These are phyloP conservation scores for Lepilemur septentrionalis DNA, from an alignment of 2,797 vertebrate species.

Conservation along the genomic window DNA sequence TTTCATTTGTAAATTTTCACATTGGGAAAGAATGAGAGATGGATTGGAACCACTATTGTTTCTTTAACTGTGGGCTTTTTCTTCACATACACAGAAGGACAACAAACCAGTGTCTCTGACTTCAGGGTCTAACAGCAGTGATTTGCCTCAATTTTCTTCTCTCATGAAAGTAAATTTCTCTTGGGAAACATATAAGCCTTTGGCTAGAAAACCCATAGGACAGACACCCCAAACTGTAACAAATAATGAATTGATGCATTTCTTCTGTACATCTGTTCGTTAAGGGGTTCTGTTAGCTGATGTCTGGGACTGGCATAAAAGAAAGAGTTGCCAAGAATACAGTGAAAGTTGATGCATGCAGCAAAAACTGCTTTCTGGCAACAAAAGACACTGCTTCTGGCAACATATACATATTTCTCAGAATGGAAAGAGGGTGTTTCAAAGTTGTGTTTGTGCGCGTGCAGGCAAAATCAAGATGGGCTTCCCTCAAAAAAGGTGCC, in stretches of 20 bases:
- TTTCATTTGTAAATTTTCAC: slow-evolving; percentile 83
- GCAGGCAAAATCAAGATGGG: background rate
- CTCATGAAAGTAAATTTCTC: slow-evolving; percentile 84
- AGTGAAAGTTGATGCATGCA: slow-evolving; percentile 67
- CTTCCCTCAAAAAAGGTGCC: background rate
- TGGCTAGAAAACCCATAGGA: slow-evolving; percentile 81
- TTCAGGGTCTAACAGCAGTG: slow-evolving; percentile 75
- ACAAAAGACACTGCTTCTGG: slow-evolving; percentile 1
- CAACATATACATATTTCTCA: background rate
- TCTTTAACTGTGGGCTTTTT: slow-evolving; percentile 75
- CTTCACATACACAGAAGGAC: slow-evolving; percentile 69
- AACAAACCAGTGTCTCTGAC: slow-evolving; percentile 76
- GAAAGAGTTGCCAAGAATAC: slow-evolving; percentile 65
- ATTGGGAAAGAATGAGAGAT: slow-evolving; percentile 80
- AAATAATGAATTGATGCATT: slow-evolving; percentile 74
- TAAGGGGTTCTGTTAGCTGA: slow-evolving; percentile 72
- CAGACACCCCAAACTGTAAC: slow-evolving; percentile 81
- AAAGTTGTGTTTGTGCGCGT: background rate
- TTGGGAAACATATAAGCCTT: slow-evolving; percentile 79
- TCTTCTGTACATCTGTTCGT: slow-evolving; percentile 81
- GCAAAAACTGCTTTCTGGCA: slow-evolving; percentile 73
- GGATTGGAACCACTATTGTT: slow-evolving; percentile 69
- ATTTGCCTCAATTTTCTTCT: slow-evolving; percentile 79
- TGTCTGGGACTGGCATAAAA: slow-evolving; percentile 69
- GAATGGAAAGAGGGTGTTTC: background rate